phyloP scores from a whole-genome alignment of 2,797 vertebrate genomes.

The Labroides dimidiatus region DNA sequence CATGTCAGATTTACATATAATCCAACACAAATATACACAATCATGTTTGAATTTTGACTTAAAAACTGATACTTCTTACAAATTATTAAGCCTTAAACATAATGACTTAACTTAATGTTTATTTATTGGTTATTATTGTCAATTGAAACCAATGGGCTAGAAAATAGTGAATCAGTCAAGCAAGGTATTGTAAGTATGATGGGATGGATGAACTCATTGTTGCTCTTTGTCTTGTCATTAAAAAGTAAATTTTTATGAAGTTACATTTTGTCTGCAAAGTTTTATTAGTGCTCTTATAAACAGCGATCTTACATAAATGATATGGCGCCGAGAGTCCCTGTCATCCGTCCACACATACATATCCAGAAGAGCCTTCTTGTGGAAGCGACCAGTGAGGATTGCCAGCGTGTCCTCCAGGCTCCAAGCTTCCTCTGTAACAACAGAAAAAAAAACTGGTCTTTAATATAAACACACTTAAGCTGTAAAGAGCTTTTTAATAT shows the following conservation, averaged over 20 bases:
- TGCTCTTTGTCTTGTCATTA: not conserved
- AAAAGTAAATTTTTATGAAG: not conserved
- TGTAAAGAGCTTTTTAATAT: slow-evolving; percentile 16
- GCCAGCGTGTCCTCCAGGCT: slow-evolving; percentile 91
- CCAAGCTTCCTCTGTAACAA: slow-evolving; percentile 86
- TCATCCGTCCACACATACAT: slow-evolving; percentile 97
- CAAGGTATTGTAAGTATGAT: too few relatives aligned
- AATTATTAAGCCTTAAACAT: too few relatives aligned
- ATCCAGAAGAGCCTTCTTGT: slow-evolving; percentile 92
- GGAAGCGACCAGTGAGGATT: slow-evolving; percentile 88
- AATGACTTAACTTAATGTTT: too few relatives aligned
- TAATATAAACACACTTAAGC: slow-evolving; percentile 15
- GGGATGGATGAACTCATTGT: not conserved
- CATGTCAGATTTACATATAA: too few relatives aligned
- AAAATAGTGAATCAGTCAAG: too few relatives aligned
- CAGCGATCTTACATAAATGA: slow-evolving; percentile 89
- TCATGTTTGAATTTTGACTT: too few relatives aligned
- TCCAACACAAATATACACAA: too few relatives aligned
- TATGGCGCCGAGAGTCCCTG: slow-evolving; percentile 90
- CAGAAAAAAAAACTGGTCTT: slow-evolving; percentile 12
- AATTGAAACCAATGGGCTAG: too few relatives aligned
- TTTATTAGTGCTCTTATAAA: not conserved
- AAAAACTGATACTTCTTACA: too few relatives aligned
- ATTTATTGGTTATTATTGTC: too few relatives aligned
- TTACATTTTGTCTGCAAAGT: not conserved